Base-by-base conservation (phyloP, 2,113 vertebrate species). In the Macquaria australasica region DNA sequence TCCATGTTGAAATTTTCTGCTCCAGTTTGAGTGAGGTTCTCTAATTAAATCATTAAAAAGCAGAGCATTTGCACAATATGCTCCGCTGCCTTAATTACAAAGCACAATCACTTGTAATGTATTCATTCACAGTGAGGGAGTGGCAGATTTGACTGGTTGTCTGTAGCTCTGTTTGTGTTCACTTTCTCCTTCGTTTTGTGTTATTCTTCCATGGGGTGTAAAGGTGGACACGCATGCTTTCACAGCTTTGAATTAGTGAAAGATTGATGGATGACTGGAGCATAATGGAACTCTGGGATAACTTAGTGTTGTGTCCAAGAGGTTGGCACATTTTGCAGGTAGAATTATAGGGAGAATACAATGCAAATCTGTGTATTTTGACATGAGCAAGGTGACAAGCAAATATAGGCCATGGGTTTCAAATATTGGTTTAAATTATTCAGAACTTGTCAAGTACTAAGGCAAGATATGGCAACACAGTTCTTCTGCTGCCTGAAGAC, bases 41-140 rank as follows among this genome's bases (percentile, higher is more conserved):
- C 88, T 95, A 95, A 96, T 95, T 92, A 94, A 95, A 94, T 91
- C 93, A 94, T 95, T 96, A 94, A 92, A 94, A 90, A 91, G 88
- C 87, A 81, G 88, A 91, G 87, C 86, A 79, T 93, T 94, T 90
- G 87, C 91, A 91, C 92, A 94, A 91, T 92, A 94, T 91, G 93
- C 92, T 92, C 85, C 14, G 31, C 92, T 92, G 93, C 93, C 83
- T 95, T 92, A 84, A 88, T 94, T 93, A 93, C 89, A 82, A 89
- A 90, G 85, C 88, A 63, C 87, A 90, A 93, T 92, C 83, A 83
- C 87, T 91, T 83, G 81, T 94, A 88, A 94, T 95, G 93, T 92
- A 93, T 93, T 92, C 89, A 48, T 89, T 90, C 87, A 84, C 80
- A 86, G 45, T 67, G 77, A 66, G 79, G 84, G 84, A 91, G 82